These are phyloP conservation scores for Mesembrinibis cayennensis DNA, from an alignment of 2,113 vertebrate species.

Conservation along the genomic window DNA sequence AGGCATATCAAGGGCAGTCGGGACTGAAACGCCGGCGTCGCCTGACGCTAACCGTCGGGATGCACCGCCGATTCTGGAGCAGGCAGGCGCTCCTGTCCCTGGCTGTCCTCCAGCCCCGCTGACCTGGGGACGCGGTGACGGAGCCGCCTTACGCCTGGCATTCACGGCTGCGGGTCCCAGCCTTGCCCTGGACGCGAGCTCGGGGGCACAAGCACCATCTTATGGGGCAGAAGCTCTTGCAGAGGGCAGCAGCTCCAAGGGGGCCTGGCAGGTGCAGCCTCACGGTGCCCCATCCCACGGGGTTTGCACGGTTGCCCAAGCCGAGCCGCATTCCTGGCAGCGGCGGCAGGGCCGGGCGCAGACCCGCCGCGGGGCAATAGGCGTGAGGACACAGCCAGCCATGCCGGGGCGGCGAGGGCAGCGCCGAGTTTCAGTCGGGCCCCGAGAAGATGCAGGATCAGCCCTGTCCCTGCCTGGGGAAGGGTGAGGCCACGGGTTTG, in stretches of 20 bases:
- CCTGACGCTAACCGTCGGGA: neutral
- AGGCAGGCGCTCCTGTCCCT: neutral
- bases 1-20: neutral
- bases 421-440: neutral
- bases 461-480: neutral
- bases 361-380: neutral
- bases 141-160: neutral
- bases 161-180: rapidly evolving
- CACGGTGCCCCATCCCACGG: neutral
- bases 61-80: neutral
- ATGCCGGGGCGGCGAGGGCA: neutral
- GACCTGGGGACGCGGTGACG: neutral
- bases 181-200: neutral
- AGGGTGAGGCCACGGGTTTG: constrained; percentile 38
- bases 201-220: neutral
- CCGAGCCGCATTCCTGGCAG: neutral
- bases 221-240: neutral
- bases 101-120: neutral
- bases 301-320: neutral
- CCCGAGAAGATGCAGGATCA: neutral
- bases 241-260: neutral
- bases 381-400: neutral
- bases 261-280: neutral
- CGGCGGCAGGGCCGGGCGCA: neutral
- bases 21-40: neutral